phyloP scores from a whole-genome alignment of 1,140 invertebrate genomes.

The Apis florea region DNA sequence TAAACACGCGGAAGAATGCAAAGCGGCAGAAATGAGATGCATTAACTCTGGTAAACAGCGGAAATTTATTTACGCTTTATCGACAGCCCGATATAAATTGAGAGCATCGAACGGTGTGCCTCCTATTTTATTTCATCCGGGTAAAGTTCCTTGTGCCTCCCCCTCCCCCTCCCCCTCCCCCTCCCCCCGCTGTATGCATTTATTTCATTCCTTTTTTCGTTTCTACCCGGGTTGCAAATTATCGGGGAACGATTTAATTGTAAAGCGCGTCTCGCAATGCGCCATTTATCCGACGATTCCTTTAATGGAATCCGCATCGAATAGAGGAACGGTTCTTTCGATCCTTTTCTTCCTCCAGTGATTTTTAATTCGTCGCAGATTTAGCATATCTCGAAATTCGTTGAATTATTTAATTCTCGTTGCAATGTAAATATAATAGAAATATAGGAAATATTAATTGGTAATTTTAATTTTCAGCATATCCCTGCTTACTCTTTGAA shows the following conservation, averaged over 20 bases:
- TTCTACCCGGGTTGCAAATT: neutral
- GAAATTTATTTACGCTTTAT: conserved; percentile 70
- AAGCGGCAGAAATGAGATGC: conserved; percentile 50
- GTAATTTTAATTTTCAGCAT: too few species aligned
- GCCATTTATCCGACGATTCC: conserved; percentile 6
- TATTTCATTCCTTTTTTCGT: conserved; percentile 19
- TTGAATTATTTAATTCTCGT: neutral
- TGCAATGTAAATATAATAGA: too few species aligned
- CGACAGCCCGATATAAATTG: conserved; percentile 65
- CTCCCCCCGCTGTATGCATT: neutral
- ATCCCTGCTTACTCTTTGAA: too few species aligned
- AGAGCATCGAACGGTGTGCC: conserved; percentile 38
- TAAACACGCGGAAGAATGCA: neutral
- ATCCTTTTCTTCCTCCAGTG: neutral
- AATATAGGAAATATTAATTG: neutral
- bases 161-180: too few species aligned
- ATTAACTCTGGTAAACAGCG: conserved; percentile 51
- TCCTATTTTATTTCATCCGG: conserved; percentile 19
- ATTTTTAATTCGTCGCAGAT: neutral
- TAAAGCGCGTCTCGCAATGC: conserved; percentile 15
- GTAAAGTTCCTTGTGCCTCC: conserved; percentile 15
- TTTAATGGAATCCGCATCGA: conserved; percentile 8
- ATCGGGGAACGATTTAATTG: conserved; percentile 40
- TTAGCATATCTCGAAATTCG: too few species aligned
- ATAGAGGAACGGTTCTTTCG: neutral